Conservation (phyloP, 2,797 vertebrate species). For the Hippoglossus hippoglossus region DNA sequence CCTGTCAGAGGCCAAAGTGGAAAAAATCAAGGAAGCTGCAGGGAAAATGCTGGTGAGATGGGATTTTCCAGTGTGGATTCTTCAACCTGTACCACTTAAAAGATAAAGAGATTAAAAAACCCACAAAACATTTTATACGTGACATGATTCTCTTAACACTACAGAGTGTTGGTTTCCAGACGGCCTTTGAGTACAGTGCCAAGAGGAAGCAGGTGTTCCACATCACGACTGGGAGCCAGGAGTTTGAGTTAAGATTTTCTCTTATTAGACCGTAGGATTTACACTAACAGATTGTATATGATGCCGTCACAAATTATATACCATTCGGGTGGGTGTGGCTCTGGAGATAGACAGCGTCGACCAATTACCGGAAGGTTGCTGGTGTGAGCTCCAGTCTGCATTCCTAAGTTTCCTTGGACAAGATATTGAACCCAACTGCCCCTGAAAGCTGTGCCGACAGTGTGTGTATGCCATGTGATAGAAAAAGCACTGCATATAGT, state of each 20-base stretch:
- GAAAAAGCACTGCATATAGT: too few species aligned
- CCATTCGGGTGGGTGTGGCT: too few species aligned
- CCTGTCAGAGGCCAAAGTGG: constrained; percentile 97
- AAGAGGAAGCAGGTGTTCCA: constrained; percentile 97
- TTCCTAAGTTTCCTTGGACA: too few species aligned
- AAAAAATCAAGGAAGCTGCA: constrained; percentile 98
- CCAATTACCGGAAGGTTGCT: too few species aligned
- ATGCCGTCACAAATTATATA: too few species aligned
- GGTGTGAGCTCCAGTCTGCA: too few species aligned
- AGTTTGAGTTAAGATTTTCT: constrained; percentile 91
- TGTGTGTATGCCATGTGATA: too few species aligned
- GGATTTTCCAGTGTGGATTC: not conserved
- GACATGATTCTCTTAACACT: constrained; percentile 26
- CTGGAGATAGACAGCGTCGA: too few species aligned
- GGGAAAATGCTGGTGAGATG: constrained; percentile 92
- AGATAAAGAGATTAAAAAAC: not conserved
- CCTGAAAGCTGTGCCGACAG: too few species aligned
- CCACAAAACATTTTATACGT: not conserved
- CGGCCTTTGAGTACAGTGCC: constrained; percentile 94
- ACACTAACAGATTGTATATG: not conserved
- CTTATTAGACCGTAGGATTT: not conserved
- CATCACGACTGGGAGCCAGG: constrained; percentile 95
- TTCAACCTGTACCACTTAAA: not conserved
- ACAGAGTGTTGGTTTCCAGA: constrained; percentile 94
- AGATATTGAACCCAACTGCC: too few species aligned